Percentiles rank a stretch among this genome's conserved stretches.
phyloP scores from a whole-genome alignment of 30 jellyfish, hydroid and myxozoan genomes.

The Euphysa ruthae region DNA sequence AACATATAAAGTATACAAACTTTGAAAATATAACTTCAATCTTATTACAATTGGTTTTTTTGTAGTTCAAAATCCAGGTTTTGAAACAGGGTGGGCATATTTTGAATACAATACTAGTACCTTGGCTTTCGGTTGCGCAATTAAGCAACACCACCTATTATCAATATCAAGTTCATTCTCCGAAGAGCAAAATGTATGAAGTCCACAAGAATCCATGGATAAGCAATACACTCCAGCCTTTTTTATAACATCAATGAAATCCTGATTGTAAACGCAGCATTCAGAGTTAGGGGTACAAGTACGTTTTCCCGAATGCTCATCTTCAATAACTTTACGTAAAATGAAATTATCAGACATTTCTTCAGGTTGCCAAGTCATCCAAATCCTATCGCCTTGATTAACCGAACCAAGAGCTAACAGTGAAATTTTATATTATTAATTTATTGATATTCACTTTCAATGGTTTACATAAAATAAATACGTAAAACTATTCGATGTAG shows the following conservation, averaged over 20 bases:
- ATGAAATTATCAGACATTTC: constrained; percentile 20
- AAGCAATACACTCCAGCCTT: constrained; percentile 36
- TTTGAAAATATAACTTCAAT: too few relatives aligned
- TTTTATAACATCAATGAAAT: not conserved
- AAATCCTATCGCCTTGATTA: constrained; percentile 19
- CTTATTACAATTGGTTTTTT: too few relatives aligned
- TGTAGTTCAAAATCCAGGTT: too few relatives aligned
- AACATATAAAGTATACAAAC: too few relatives aligned
- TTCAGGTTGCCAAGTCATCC: constrained; percentile 29
- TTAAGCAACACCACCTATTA: constrained; percentile 25
- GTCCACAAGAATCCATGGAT: constrained; percentile 9
- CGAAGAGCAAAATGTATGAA: constrained; percentile 12
- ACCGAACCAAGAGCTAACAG: constrained; percentile 41
- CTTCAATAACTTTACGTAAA: not conserved
- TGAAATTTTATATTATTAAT: too few relatives aligned
- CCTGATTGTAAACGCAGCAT: constrained; percentile 1
- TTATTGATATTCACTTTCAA: too few relatives aligned
- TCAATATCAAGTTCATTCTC: not conserved
- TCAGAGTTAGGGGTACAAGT: not conserved
- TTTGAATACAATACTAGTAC: too few relatives aligned
- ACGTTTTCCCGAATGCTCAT: not conserved
- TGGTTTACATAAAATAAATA: too few relatives aligned
- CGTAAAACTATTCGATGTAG: too few relatives aligned
- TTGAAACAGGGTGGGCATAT: too few relatives aligned
- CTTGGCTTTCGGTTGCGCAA: constrained; percentile 29